phyloP scores from a whole-genome alignment of 2,113 vertebrate species.

The Rattus rattus region DNA sequence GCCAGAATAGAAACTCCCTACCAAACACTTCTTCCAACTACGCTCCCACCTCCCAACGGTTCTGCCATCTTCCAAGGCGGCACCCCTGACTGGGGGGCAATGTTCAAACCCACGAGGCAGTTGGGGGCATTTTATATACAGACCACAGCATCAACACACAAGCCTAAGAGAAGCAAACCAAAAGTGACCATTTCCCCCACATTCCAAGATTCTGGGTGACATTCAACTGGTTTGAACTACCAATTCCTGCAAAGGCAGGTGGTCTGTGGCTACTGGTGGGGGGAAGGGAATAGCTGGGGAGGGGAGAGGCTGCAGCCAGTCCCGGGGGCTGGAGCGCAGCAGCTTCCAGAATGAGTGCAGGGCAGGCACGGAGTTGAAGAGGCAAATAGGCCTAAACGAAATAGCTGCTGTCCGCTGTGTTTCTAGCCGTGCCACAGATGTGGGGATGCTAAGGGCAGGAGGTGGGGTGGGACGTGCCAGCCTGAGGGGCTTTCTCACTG shows the following conservation, averaged over 20 bases:
- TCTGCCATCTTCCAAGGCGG: not conserved
- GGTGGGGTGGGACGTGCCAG: not conserved
- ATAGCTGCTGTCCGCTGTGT: not conserved
- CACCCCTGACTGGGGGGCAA: not conserved
- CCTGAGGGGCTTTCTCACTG: conserved; percentile 29
- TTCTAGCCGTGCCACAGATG: not conserved
- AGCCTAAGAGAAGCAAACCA: not conserved
- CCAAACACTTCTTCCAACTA: not conserved
- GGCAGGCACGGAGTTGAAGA: not conserved
- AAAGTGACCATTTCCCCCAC: not conserved
- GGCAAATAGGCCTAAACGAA: not conserved
- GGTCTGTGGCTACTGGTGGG: not conserved
- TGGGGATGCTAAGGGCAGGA: not conserved
- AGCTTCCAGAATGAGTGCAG: not conserved
- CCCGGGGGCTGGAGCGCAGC: not conserved
- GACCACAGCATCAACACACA: not conserved
- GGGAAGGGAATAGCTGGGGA: too few species aligned
- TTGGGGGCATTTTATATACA: not conserved
- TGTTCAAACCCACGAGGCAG: not conserved
- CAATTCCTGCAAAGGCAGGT: not conserved
- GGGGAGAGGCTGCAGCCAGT: rapidly evolving
- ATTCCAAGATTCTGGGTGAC: not conserved
- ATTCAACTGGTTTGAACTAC: not conserved
- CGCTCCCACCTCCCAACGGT: not conserved
- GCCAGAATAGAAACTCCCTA: not conserved